A percentile compares a stretch with the other conserved stretches of the same genome.
These are phyloP conservation scores for Hypotaenidia okinawae DNA, from an alignment of 2,797 vertebrate species.

Conservation along the genomic window DNA sequence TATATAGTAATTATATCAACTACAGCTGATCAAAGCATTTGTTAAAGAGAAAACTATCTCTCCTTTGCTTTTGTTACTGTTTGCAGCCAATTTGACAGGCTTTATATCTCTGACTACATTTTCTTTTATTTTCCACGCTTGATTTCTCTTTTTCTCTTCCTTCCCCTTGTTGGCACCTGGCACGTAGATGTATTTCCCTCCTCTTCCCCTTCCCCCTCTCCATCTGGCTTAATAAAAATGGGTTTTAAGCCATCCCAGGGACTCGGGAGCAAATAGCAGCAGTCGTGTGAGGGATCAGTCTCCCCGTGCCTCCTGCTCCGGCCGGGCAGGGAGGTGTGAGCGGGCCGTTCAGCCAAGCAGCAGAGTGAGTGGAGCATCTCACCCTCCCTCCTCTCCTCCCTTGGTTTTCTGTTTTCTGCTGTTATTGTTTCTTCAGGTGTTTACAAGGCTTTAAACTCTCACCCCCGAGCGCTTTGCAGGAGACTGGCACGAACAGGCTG, in stretches of 20 bases:
- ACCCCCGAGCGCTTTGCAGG: not conserved
- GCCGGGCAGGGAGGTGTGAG: not conserved
- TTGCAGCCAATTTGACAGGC: constrained; percentile 78
- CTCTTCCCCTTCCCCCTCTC: constrained; percentile 54
- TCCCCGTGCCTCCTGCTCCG: not conserved
- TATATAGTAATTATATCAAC: constrained; percentile 82
- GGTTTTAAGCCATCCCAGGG: constrained; percentile 43
- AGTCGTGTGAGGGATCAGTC: not conserved
- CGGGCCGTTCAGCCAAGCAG: not conserved
- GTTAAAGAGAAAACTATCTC: constrained; percentile 81
- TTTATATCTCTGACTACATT: constrained; percentile 83
- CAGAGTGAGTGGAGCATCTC: accelerated
- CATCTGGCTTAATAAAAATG: constrained; percentile 67
- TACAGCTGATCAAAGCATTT: constrained; percentile 82
- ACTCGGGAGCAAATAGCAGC: not conserved
- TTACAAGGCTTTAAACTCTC: not conserved
- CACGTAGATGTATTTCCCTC: constrained; percentile 54
- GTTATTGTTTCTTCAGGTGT: not conserved
- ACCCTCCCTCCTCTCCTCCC: not conserved
- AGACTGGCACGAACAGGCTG: not conserved
- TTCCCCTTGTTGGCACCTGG: constrained; percentile 81
- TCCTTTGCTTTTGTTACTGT: constrained; percentile 77
- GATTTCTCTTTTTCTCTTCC: constrained; percentile 82
- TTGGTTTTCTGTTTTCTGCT: not conserved
- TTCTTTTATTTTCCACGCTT: constrained; percentile 86